Evolutionary conservation across 2,888 invertebrate genomes (phyloP).

Genomic region (Conistra vaccinii): DNA sequence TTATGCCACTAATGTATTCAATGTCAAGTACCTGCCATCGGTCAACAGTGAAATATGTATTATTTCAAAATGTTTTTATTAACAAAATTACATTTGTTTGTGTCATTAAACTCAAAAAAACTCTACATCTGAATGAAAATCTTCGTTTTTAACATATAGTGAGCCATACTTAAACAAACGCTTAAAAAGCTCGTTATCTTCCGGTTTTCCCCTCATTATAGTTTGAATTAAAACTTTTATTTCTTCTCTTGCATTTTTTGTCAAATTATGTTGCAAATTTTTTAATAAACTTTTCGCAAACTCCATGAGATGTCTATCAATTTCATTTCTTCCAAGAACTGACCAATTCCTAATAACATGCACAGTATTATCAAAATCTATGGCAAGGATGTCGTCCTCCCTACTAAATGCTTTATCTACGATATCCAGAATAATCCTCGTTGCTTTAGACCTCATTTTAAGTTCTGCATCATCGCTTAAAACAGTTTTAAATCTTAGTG

Average conservation of each 20-base stretch:
- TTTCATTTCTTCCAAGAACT: constrained; percentile 28
- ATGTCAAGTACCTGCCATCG: not conserved
- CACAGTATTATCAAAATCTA: constrained; percentile 65
- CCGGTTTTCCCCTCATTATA: constrained; percentile 62
- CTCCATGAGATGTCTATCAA: constrained; percentile 55
- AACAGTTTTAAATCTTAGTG: constrained; percentile 66
- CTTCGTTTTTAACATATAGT: constrained; percentile 59
- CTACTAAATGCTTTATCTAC: constrained; percentile 71
- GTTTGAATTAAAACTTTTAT: constrained; percentile 70
- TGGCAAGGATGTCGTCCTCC: constrained; percentile 60
- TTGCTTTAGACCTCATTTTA: constrained; percentile 66
- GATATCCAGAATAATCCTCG: constrained; percentile 73
- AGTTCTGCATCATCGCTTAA: constrained; percentile 42
- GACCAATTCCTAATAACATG: constrained; percentile 65
- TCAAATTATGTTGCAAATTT: constrained; percentile 64
- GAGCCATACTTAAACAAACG: constrained; percentile 72
- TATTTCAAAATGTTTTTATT: not conserved
- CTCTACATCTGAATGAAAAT: constrained; percentile 22
- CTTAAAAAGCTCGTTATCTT: constrained; percentile 44
- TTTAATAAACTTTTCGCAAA: constrained; percentile 49
- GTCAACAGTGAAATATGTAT: not conserved
- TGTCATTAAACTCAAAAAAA: not conserved
- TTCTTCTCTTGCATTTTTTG: constrained; percentile 65
- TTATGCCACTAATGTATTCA: too few species aligned
- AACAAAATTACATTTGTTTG: not conserved